Evolutionary conservation across 1,140 invertebrate species (phyloP), one percentile per base, ranked within the genome.

Genomic region (Proales similis): DNA sequence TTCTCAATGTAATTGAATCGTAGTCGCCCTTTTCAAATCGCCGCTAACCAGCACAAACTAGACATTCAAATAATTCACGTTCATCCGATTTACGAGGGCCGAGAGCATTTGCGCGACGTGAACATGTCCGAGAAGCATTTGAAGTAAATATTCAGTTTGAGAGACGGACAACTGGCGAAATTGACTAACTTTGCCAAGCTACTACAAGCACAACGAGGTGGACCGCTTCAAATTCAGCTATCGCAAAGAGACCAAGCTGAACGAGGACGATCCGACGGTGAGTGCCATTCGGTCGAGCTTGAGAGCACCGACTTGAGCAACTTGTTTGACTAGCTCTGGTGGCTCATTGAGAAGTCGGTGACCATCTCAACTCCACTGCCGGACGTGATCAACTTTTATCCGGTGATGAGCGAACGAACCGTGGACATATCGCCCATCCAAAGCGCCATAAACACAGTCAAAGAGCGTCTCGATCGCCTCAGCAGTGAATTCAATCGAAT

Each of bases 331-430:
- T n/a, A n/a, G n/a, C n/a, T n/a, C 5, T 57, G 51, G 51, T 57
- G 51, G 51, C 19, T 57, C 20, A 36, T 17, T 11, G 51, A 57
- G 45, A 43, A 57, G 32, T 57, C 17, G 27, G 36, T 57, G 1
- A 42, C 36, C 12, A 57, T 57, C 32, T 39, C 51, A 26, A 57
- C 39, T 26, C 17, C 36, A 14, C 20, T 57, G 6, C 51, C 51
- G n/a, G 51, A 57, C 45, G 51, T 57, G 6, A 57, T 57, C n/a
- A 57, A 57, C 20, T 57, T 57, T 42, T 57, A 57, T 57, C 20
- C 19, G 29, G 36, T 57, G 12, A 17, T 57, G 4, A 20, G 30
- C 0, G 51, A 57, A 26, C 29, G 20, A 7, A 42, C 20, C 19
- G 11, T 57, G 1, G 20, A 57, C 5, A 57, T 57, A 22, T 57